These are phyloP conservation scores for Prunella fulvescens DNA, from an alignment of 2,113 vertebrate species.

Conservation along the genomic window DNA sequence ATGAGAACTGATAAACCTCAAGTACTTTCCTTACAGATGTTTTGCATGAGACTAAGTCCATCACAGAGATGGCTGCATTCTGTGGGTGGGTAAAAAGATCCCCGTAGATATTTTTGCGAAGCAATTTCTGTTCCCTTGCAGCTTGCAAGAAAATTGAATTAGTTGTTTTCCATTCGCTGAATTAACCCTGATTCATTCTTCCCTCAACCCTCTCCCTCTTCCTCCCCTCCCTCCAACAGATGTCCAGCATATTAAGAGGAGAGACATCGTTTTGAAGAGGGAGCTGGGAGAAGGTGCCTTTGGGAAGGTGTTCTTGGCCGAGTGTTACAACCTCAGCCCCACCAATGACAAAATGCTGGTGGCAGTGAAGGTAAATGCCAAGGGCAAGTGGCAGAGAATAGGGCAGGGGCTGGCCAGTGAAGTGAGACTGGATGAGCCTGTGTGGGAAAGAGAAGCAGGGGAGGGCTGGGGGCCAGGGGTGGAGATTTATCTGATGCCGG, in stretches of 20 bases:
- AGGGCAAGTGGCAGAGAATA: not conserved
- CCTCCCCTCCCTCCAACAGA: conserved; percentile 75
- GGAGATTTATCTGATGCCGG: not conserved
- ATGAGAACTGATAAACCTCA: not conserved
- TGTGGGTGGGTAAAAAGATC: conserved; percentile 26
- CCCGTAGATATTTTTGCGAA: not conserved
- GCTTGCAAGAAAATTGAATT: conserved; percentile 35
- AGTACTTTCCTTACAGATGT: not conserved
- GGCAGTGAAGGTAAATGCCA: conserved; percentile 88
- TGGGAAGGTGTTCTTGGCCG: conserved; percentile 98
- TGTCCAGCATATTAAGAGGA: conserved; percentile 95
- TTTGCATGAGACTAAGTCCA: conserved; percentile 10
- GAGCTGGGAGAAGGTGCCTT: conserved; percentile 97
- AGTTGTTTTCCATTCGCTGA: conserved; percentile 36
- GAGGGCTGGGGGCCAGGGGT: not conserved
- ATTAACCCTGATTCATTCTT: conserved; percentile 53
- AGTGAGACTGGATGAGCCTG: not conserved
- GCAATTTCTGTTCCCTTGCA: conserved; percentile 3
- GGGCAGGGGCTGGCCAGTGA: not conserved
- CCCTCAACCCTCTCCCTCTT: conserved; percentile 43
- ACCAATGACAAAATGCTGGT: conserved; percentile 98
- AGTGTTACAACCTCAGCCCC: conserved; percentile 97
- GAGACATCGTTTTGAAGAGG: conserved; percentile 96
- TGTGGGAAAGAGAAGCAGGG: conserved; percentile 22
- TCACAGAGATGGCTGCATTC: not conserved